phyloP scores from a whole-genome alignment of 2,888 invertebrate species.

The Eilema sororculum region DNA sequence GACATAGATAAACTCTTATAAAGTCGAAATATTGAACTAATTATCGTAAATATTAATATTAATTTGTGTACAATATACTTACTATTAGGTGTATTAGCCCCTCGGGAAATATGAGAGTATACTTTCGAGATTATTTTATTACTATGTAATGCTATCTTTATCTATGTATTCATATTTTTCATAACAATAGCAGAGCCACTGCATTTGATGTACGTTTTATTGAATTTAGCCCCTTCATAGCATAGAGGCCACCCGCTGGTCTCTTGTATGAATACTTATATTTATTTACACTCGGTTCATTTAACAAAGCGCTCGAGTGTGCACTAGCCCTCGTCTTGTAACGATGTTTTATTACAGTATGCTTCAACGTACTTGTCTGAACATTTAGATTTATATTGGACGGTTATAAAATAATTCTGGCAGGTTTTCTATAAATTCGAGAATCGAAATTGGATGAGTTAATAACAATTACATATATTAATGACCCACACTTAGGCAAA shows the following conservation, averaged over 20 bases:
- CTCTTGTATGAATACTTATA: conserved; percentile 79
- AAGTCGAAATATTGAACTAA: not conserved
- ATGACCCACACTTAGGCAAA: conserved; percentile 9
- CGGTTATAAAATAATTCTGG: conserved; percentile 21
- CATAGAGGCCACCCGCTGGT: conserved; percentile 72
- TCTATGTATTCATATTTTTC: conserved; percentile 25
- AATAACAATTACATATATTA: not conserved
- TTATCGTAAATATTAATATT: not conserved
- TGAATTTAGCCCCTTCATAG: conserved; percentile 76
- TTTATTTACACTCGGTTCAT: conserved; percentile 86
- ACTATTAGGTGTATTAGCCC: too few species aligned
- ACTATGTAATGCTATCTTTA: conserved; percentile 20
- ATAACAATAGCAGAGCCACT: conserved; percentile 40
- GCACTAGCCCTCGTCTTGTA: conserved; percentile 66
- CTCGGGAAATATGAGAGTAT: not conserved
- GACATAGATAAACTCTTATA: not conserved
- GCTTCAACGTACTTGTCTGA: conserved; percentile 46
- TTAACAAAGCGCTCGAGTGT: conserved; percentile 81
- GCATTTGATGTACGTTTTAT: conserved; percentile 71
- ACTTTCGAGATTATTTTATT: not conserved
- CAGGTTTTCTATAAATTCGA: not conserved
- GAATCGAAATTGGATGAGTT: not conserved
- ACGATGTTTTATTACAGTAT: conserved; percentile 63
- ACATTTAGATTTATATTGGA: conserved; percentile 35
- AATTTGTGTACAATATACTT: not conserved